These are phyloP conservation scores for Caenorhabditis sp. DNA, from an alignment of 2,888 invertebrate genomes.

Conservation along the genomic window DNA sequence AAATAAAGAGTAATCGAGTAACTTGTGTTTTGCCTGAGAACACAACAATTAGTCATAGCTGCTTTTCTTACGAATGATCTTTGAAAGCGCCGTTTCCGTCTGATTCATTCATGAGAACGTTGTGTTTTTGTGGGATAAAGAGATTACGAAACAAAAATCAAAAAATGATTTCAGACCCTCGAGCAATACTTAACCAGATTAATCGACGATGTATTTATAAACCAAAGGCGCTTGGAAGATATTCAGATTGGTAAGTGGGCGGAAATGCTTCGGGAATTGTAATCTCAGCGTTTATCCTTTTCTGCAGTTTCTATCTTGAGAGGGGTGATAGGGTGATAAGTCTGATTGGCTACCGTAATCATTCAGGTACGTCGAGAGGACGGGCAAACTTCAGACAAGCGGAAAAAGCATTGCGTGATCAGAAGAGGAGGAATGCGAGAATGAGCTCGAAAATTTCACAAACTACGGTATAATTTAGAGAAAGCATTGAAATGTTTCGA, in stretches of 20 bases:
- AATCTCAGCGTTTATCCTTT: not conserved
- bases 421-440: slow-evolving; percentile 15
- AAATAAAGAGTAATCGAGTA: too few species aligned
- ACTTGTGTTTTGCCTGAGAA: too few species aligned
- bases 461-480: not conserved
- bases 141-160: too few species aligned
- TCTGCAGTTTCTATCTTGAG: not conserved
- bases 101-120: too few species aligned
- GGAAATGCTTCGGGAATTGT: not conserved
- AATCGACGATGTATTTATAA: slow-evolving; percentile 53
- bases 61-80: not conserved
- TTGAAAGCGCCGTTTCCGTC: not conserved
- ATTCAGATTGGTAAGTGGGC: slow-evolving; percentile 42
- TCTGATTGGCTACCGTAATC: too few species aligned
- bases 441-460: slow-evolving; percentile 10
- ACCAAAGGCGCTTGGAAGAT: slow-evolving; percentile 54
- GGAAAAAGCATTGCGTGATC: slow-evolving; percentile 41
- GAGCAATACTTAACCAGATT: slow-evolving; percentile 52
- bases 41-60: too few species aligned
- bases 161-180: slow-evolving; percentile 41
- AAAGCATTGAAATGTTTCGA: not conserved
- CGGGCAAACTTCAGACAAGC: slow-evolving; percentile 44
- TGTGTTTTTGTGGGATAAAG: too few species aligned
- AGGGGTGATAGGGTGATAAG: too few species aligned
- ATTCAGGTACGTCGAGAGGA: slow-evolving; percentile 48